Conservation (phyloP, 2,113 vertebrate genomes). For the Ptyas mucosa region DNA sequence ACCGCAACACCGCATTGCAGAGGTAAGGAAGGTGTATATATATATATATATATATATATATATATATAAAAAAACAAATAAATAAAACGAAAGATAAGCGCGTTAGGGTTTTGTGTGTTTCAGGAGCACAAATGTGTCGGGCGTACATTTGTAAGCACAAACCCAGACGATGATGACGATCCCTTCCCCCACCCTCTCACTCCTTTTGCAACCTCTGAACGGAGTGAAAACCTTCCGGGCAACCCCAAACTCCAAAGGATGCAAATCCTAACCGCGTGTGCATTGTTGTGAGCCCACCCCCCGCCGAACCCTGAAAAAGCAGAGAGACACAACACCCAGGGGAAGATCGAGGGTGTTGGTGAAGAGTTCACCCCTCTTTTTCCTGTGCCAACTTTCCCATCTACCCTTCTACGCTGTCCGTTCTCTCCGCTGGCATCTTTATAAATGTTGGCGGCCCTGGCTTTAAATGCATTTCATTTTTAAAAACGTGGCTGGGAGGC, state of each 20-base stretch:
- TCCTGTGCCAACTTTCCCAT: fast-evolving
- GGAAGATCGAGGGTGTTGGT: background rate
- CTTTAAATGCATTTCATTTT: background rate
- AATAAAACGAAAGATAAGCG: background rate
- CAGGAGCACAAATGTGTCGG: background rate
- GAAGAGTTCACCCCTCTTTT: background rate
- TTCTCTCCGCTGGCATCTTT: background rate
- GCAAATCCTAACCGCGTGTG: background rate
- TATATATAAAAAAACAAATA: background rate
- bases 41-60: too few relatives aligned
- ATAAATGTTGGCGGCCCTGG: background rate
- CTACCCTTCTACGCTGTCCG: too few relatives aligned
- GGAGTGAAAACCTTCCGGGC: background rate
- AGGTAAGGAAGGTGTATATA: background rate
- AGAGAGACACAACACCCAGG: background rate
- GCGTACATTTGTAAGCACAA: background rate
- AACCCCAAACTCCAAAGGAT: background rate
- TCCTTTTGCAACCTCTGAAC: background rate
- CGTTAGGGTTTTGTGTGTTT: background rate
- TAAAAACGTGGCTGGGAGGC: background rate
- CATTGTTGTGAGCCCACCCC: background rate
- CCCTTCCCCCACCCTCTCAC: fast-evolving
- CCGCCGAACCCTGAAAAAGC: background rate
- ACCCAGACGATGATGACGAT: background rate
- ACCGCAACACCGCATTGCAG: background rate